phyloP scores from a whole-genome alignment of 2,113 vertebrate species.

The Cochlearius cochlearius region DNA sequence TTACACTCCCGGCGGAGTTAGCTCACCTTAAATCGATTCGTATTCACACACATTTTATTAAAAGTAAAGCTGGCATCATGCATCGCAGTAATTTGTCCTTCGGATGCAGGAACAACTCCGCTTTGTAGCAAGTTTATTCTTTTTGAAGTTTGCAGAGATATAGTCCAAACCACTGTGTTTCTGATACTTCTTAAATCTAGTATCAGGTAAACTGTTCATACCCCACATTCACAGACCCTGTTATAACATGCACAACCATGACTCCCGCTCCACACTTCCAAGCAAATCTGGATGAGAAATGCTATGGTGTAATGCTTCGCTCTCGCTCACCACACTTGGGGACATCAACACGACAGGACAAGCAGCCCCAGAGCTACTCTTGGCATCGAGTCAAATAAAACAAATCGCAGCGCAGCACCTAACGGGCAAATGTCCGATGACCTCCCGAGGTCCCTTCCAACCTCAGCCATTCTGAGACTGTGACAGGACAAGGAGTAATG shows the following conservation, averaged over 20 bases:
- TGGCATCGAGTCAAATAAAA: background rate
- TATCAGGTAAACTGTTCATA: background rate
- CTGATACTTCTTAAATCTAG: background rate
- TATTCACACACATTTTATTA: background rate
- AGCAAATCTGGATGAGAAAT: background rate
- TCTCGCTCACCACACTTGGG: accelerated
- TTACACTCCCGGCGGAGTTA: background rate
- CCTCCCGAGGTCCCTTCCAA: background rate
- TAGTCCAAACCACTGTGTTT: background rate
- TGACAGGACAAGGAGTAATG: too few species aligned
- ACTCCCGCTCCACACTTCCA: background rate
- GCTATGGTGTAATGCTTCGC: background rate
- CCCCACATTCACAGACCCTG: background rate
- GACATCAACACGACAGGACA: background rate
- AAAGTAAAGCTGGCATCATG: background rate
- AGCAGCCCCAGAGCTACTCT: background rate
- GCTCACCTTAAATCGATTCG: background rate
- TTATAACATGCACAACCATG: too few species aligned
- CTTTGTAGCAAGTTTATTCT: background rate
- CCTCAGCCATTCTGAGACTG: too few species aligned
- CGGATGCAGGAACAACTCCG: background rate
- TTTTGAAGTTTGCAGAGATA: background rate
- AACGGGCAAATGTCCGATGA: accelerated
- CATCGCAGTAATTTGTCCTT: background rate
- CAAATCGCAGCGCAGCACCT: background rate